These are phyloP conservation scores for Sepioteuthis lessoniana DNA, from an alignment of 2,888 invertebrate genomes.

Conservation along the genomic window DNA sequence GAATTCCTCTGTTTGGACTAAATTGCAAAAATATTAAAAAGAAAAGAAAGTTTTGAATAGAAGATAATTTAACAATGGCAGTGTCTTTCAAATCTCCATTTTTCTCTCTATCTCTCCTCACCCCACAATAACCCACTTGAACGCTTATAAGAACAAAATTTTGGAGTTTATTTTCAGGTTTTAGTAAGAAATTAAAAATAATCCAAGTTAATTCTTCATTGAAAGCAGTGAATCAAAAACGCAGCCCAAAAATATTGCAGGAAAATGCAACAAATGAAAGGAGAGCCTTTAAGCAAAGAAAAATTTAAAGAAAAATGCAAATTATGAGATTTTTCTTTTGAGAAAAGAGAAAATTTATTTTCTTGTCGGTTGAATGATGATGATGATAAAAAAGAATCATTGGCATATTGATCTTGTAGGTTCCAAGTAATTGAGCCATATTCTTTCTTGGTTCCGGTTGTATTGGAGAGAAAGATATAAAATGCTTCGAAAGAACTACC, in stretches of 20 bases:
- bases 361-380: not conserved
- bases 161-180: not conserved
- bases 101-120: not conserved
- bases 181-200: not conserved
- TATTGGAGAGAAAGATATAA: not conserved
- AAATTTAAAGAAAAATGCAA: not conserved
- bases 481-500: not conserved
- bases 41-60: not conserved
- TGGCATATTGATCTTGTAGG: not conserved
- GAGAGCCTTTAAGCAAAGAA: not conserved
- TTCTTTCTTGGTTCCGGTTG: not conserved
- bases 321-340: too few relatives aligned
- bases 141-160: not conserved
- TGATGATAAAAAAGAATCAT: too few relatives aligned
- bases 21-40: not conserved
- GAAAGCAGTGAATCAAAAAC: not conserved
- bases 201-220: not conserved
- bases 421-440: not conserved
- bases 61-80: not conserved
- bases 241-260: not conserved
- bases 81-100: not conserved
- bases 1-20: not conserved
- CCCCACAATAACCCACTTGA: not conserved
- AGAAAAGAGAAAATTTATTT: too few relatives aligned
- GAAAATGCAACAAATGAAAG: too few relatives aligned